Evolutionary conservation across 2,113 vertebrate genomes (phyloP).

Genomic region (Dipodomys stephensi): DNA sequence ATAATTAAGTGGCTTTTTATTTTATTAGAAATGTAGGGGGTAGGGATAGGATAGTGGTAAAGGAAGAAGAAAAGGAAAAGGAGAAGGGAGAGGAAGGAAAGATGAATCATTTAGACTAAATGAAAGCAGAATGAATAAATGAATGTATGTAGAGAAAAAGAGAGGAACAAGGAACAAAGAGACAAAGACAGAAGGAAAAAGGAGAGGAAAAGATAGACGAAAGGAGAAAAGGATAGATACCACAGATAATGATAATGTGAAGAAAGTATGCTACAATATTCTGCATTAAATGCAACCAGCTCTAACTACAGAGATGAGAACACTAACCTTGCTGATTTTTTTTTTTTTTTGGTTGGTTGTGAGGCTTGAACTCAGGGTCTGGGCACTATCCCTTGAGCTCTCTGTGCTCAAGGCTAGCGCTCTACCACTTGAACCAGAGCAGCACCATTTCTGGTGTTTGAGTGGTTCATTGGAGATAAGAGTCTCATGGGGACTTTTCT

Average conservation of each 20-base stretch:
- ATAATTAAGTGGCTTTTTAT: background rate
- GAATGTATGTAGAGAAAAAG: background rate
- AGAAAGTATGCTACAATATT: background rate
- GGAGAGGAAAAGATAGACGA: background rate
- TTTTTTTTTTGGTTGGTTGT: too few species aligned
- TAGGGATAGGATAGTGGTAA: background rate
- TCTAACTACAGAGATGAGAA: background rate
- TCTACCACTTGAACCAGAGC: too few species aligned
- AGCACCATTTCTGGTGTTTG: too few species aligned
- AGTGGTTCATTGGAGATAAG: too few species aligned
- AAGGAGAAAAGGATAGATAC: too few species aligned
- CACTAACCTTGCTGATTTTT: background rate
- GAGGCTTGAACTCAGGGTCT: too few species aligned
- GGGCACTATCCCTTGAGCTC: too few species aligned
- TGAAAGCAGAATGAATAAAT: background rate
- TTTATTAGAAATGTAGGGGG: background rate
- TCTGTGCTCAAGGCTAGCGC: too few species aligned
- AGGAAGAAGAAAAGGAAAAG: background rate
- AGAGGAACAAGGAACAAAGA: too few species aligned
- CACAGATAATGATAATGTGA: background rate
- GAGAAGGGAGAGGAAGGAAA: background rate
- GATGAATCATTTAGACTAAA: slow-evolving; percentile 17
- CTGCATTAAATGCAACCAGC: slow-evolving; percentile 4
- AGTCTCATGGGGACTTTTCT: too few species aligned
- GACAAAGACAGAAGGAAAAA: too few species aligned